Percentiles rank a stretch among this genome's conserved stretches.
Evolutionary conservation across 2,797 vertebrate species (phyloP).

Genomic region (Peromyscus eremicus): DNA sequence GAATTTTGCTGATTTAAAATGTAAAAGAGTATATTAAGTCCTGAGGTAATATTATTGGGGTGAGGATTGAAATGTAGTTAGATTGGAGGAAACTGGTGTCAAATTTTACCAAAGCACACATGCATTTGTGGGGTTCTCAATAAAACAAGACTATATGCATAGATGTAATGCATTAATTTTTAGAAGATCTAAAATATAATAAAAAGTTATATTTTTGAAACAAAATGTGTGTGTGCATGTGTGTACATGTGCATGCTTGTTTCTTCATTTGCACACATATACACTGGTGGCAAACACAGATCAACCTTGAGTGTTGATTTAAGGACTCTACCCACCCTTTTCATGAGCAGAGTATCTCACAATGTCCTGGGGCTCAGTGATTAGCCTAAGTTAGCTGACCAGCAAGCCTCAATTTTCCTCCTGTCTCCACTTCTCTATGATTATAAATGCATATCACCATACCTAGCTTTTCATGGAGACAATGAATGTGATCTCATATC

Average conservation of each 20-base stretch:
- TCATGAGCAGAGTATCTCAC: background rate
- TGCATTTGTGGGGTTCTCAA: background rate
- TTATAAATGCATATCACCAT: background rate
- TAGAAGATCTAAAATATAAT: background rate
- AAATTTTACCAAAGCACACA: background rate
- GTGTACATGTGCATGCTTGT: background rate
- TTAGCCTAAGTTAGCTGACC: too few relatives aligned
- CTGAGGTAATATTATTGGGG: background rate
- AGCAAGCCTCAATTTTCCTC: background rate
- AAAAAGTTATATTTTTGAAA: background rate
- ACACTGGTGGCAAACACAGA: background rate
- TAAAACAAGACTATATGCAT: background rate
- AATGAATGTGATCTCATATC: background rate
- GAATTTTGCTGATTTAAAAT: background rate
- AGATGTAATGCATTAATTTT: accelerated
- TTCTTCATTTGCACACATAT: background rate
- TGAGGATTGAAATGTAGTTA: background rate
- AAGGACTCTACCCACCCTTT: too few relatives aligned
- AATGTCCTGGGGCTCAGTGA: background rate
- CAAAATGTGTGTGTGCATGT: background rate
- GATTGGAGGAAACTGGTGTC: background rate
- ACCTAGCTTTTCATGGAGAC: too few relatives aligned
- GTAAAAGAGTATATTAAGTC: background rate
- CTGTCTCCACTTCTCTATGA: too few relatives aligned
- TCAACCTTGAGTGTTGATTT: background rate